Evolutionary conservation across 2,113 vertebrate species (phyloP), one percentile per base, ranked within the genome.

Genomic region (Dermatemys mawii): DNA sequence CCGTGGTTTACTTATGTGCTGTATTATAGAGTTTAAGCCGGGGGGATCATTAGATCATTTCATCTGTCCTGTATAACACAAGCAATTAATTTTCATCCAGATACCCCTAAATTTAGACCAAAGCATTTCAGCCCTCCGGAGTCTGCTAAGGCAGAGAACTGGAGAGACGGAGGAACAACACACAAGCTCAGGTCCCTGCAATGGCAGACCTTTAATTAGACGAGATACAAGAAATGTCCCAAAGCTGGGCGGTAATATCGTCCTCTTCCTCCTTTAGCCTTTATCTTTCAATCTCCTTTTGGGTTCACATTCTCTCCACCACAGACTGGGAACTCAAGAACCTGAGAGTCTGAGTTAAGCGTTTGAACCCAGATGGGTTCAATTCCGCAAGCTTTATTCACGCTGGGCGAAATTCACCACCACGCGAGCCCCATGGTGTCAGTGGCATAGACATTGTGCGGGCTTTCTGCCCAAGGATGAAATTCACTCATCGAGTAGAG

Each of bases 161-260:
- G 60, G 60, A 63, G 60, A 38, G n/a, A 38, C 4, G 16, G n/a
- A 63, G 60, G 32, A 38, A 70, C 6, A 67, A 67, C 17, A n/a
- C n/a, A n/a, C 63, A 70, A 70, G 63, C n/a, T 19, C 5, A 38
- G 63, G 2, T n/a, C 63, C n/a, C 63, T 38, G 63, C n/a, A 70
- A 38, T 19, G 63, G n/a, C 8, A 22, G 17, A 38, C n/a, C 19
- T 38, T 10, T 70, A 9, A 70, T 70, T 38, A 70, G 63, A n/a
- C 38, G 88, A 29, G 86, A 54, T 3, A 82, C 84, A 48, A 83
- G 84, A 83, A 94, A 92, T 73, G 87, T 94, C 94, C 94, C 93
- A 93, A 94, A 96, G 95, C 93, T 49, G 81, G 32, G 3, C 49
- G 93, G 84, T 60, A 75, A 49, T 93, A 2, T 93, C 97, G 94